Base-by-base conservation (phyloP, 1,140 invertebrate genomes). In the Drosophila baimaii region DNA sequence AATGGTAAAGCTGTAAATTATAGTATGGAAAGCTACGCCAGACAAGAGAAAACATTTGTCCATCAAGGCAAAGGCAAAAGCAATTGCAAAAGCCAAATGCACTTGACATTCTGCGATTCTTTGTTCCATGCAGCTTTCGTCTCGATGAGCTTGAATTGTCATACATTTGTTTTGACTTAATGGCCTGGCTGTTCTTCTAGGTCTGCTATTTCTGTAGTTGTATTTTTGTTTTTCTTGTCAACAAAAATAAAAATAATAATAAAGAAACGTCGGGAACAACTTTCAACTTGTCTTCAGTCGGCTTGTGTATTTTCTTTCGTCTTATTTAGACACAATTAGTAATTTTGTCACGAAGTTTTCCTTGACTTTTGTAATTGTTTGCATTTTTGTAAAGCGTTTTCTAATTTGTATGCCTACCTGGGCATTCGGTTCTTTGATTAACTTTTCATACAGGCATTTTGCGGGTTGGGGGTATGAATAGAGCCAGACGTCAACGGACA, bases 311-410 rank as follows among this genome's bases (percentile, higher is more conserved):
- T 41, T 52, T 43, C 19, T 39, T 29, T 64, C 23, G 47, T 27
- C 52, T 70, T 72, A 74, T 63, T 75, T 56, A 62, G 41, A 56
- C 58, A 69, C 77, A 69, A 85, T 88, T 85, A 72, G 65, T 76
- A 88, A 76, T 65, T 64, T 61, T 76, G 82, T 88, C 83, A 85
- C 83, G 82, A 55, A 57, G 39, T 63, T 72, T 59, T 66, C 37
- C 47, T 19, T 62, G 17, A 29, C 52, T 61, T 49, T 43, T 61
- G 52, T 58, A 81, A 81, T 80, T 58, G 71, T 59, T 66, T 35
- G 65, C 37, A 51, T 54, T 57, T 75, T 75, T 71, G 46, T 58
- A 44, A 54, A 58, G 61, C 58, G 61, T 65, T 62, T 76, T 80
- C 55, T 41, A 58, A 69, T 82, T 83, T 79, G 72, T 66, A 74